Conservation (phyloP, 1,140 invertebrate genomes). For the Rhizoglyphus robini region DNA sequence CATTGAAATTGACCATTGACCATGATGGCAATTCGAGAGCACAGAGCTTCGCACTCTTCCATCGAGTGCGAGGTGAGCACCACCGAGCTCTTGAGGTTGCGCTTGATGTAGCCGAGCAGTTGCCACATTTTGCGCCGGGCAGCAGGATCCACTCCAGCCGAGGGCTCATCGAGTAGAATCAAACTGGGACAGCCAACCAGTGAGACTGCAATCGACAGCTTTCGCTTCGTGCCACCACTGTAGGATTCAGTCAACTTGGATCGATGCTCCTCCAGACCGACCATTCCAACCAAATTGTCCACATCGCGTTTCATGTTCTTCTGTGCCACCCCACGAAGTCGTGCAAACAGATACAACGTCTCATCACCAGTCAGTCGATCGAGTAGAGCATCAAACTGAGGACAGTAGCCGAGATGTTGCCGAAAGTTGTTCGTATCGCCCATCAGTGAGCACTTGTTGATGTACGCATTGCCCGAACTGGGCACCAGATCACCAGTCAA, state of each 20-base stretch:
- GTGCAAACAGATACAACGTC: slow-evolving; percentile 55
- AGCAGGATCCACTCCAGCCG: slow-evolving; percentile 43
- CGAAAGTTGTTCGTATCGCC: slow-evolving; percentile 43
- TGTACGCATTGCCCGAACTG: slow-evolving; percentile 30
- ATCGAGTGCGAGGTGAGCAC: slow-evolving; percentile 42
- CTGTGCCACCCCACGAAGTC: slow-evolving; percentile 48
- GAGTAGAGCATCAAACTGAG: slow-evolving; percentile 58
- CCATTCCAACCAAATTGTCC: slow-evolving; percentile 26
- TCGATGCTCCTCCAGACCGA: slow-evolving; percentile 26
- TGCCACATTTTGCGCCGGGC: slow-evolving; percentile 39
- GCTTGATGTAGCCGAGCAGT: slow-evolving; percentile 20
- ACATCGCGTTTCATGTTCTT: slow-evolving; percentile 29
- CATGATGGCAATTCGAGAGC: slow-evolving; percentile 71
- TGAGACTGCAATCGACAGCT: slow-evolving; percentile 43
- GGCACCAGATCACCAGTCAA: slow-evolving; percentile 32
- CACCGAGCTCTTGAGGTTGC: neutral
- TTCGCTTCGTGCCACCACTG: slow-evolving; percentile 44
- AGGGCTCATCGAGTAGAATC: slow-evolving; percentile 38
- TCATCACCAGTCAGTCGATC: slow-evolving; percentile 47
- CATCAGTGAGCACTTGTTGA: slow-evolving; percentile 1
- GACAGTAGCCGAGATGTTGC: slow-evolving; percentile 41
- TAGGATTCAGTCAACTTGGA: slow-evolving; percentile 26
- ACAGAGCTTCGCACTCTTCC: slow-evolving; percentile 72
- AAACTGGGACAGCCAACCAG: slow-evolving; percentile 50
- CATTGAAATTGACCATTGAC: slow-evolving; percentile 63